Evolutionary conservation across 2,888 invertebrate species (phyloP), one percentile per base, ranked within the genome.

Genomic region (Clusia tigrina): DNA sequence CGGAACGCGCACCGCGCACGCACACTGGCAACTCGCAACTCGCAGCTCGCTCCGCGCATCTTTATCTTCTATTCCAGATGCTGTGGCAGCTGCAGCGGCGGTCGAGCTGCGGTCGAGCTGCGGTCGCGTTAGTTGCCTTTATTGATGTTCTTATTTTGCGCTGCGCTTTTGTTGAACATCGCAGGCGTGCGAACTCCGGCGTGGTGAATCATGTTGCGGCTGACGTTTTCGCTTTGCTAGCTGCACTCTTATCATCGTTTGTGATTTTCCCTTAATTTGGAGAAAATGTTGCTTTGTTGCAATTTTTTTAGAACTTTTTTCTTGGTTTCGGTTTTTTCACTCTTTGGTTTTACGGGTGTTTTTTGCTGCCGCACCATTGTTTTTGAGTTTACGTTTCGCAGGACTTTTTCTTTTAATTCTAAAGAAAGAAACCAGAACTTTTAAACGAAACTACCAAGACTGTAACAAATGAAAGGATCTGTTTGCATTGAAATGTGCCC

Each of bases 401-500:
- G 3, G 15, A 6, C 42, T 3, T 3, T 42, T 17, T 3, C n/a
- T n/a, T 15, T 6, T 42, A 42, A 42, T 15, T 3, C 12, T 3
- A 12, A 42, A 6, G 42, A 15, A n/a, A 42, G n/a, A 42, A 42
- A n/a, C n/a, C n/a, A 3, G 9, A 42, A 42, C 42, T 42, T 42
- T 42, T 10, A 6, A n/a, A 32, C 5, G 32, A 32, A 32, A 12
- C 32, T 9, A 32, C 32, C 12, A 5, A 32, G 32, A n/a, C n/a
- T 6, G 42, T 42, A 15, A 42, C 9, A 42, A 42, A 42, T 42
- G 42, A 42, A n/a, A n/a, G n/a, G n/a, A 42, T 42, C 42, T 42
- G 42, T 42, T 42, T 42, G 42, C n/a, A n/a, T n/a, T 42, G 42
- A 42, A 42, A 42, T 42, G 42, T 3, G 42, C 42, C 3, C 42